Base-by-base conservation (phyloP, 2,888 invertebrate genomes). In the Eupeodes latifasciatus region DNA sequence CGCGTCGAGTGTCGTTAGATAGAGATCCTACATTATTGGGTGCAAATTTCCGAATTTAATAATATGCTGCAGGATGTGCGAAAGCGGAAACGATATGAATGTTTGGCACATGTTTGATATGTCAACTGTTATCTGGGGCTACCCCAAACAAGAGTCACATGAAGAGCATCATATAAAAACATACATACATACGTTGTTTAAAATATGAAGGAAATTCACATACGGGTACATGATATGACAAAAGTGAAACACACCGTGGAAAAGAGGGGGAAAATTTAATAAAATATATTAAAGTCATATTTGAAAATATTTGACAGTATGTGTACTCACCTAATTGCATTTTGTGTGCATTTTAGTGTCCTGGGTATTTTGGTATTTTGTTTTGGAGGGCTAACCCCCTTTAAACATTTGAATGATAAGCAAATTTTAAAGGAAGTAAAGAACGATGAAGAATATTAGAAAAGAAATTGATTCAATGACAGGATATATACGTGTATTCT, bases 11-110 rank as follows among this genome's bases (percentile, higher is more conserved):
- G 16, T 71, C 16, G 19, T 49, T 14, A 47, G 27, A 64, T 64
- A 64, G 36, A 69, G 62, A 66, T 66, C 47, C 66, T 27, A 66
- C 14, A 66, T 66, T 59, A 80, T 72, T 53, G 59, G 66, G 69
- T 76, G 36, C 10, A 36, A 81, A 71, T 77, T 77, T 64, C 71
- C 82, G 14, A 82, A 71, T 82, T 82, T 77, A 82, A 77, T 82
- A 77, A 77, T 57, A 71, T 55, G 78, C 71, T 77, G 49, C 71
- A 77, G 69, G 78, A 77, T 77, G 64, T 77, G 66, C 66, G 51
- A 44, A 11, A 51, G 27, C 27, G 66, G 72, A 83, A 59, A 71
- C 49, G 77, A 77, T 78, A 72, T 72, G 72, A 83, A 64, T 71
- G 49, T 77, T 77, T 71, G 69, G 77, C 78, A 78, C 55, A 66